A percentile compares a stretch with the other conserved stretches of the same genome.
Evolutionary conservation across 2,113 vertebrate species (phyloP).

Genomic region (Emberiza fucata): DNA sequence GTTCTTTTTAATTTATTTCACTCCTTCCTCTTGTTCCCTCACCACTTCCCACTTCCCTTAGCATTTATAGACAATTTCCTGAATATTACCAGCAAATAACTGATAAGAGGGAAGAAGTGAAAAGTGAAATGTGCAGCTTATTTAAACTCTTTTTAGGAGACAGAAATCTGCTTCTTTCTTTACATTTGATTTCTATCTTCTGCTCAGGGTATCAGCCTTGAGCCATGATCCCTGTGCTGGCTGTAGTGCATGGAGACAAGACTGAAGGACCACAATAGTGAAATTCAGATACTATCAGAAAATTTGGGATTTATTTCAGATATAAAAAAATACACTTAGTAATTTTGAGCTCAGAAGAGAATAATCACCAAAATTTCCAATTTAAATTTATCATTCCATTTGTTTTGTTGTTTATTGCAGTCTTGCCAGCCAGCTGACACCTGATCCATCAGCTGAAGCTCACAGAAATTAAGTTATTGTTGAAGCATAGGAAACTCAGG

Average conservation of each 20-base stretch:
- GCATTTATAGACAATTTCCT: background rate
- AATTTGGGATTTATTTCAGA: slow-evolving; percentile 5
- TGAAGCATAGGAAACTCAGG: background rate
- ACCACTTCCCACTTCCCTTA: background rate
- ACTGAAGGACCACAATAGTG: background rate
- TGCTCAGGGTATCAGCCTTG: background rate
- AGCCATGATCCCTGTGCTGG: background rate
- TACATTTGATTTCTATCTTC: background rate
- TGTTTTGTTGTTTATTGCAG: background rate
- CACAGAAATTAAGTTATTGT: background rate
- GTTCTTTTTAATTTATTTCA: background rate
- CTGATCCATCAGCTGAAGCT: background rate
- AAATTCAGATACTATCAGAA: background rate
- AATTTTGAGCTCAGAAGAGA: background rate
- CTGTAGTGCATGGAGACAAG: background rate
- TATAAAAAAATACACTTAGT: background rate
- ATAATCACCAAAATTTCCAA: background rate
- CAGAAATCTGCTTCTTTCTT: background rate
- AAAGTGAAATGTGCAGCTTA: background rate
- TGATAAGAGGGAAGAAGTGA: background rate
- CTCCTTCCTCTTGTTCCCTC: background rate
- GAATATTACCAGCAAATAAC: background rate
- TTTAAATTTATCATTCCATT: slow-evolving; percentile 1
- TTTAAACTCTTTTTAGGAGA: background rate
- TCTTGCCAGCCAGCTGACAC: background rate